Conservation (phyloP, 2,888 invertebrate genomes). For the Pristionchus mayeri region DNA sequence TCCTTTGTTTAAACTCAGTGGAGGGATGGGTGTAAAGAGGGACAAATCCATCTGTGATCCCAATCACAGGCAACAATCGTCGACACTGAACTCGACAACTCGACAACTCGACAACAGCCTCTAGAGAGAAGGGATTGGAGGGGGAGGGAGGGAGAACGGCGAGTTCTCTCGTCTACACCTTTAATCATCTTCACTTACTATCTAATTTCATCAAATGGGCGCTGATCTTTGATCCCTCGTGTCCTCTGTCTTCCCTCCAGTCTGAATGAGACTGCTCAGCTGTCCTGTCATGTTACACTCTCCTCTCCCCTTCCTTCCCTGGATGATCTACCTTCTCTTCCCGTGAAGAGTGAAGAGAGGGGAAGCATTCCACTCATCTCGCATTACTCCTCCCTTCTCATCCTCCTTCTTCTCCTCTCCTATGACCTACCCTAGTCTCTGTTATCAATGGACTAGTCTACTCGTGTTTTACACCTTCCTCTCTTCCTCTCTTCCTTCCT, state of each 20-base stretch:
- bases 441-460: slow-evolving; percentile 11
- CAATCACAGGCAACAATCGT: no score
- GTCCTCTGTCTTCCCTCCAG: not conserved
- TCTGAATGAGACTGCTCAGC: not conserved
- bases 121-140: no score
- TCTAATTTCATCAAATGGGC: no score
- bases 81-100: no score
- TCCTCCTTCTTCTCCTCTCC: not conserved
- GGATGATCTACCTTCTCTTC: not conserved
- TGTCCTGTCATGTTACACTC: slow-evolving; percentile 35
- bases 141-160: no score
- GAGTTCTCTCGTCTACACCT: no score
- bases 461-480: slow-evolving; percentile 25
- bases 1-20: no score
- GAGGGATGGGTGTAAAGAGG: no score
- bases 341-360: not conserved
- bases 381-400: slow-evolving; percentile 7
- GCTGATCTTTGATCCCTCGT: no score
- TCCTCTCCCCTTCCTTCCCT: not conserved
- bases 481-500: not conserved
- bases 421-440: slow-evolving; percentile 27
- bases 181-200: no score
- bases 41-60: no score
- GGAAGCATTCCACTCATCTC: slow-evolving; percentile 14
- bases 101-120: no score